phyloP scores from a whole-genome alignment of 1,140 invertebrate species.

The Papilio glaucus region DNA sequence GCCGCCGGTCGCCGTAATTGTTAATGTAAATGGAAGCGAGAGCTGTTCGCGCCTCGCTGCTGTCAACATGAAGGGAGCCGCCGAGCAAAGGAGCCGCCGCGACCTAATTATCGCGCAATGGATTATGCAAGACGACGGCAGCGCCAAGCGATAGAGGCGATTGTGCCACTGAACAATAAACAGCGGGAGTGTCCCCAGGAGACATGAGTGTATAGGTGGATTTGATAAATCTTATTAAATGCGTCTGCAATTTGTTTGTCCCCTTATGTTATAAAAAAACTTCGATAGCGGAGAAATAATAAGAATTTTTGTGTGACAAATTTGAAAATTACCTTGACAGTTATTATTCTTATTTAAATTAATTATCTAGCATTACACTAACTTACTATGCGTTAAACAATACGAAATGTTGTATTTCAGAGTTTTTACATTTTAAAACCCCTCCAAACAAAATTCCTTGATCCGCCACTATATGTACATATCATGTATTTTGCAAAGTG shows the following conservation, averaged over 20 bases:
- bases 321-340: too few species aligned
- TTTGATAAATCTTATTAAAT: constrained; percentile 39
- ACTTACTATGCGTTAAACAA: too few species aligned
- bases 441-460: too few species aligned
- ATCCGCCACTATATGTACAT: too few species aligned
- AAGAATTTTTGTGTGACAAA: too few species aligned
- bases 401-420: too few species aligned
- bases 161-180: constrained; percentile 66
- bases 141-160: constrained; percentile 58
- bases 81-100: constrained; percentile 60
- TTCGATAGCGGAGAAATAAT: too few species aligned
- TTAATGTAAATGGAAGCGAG: constrained; percentile 69
- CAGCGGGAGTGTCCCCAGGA: constrained; percentile 58
- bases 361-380: too few species aligned
- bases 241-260: background rate
- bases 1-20: constrained; percentile 61
- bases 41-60: constrained; percentile 76
- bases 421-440: too few species aligned
- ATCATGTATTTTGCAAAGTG: too few species aligned
- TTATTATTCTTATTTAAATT: too few species aligned
- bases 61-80: constrained; percentile 68
- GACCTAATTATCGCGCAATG: constrained; percentile 63
- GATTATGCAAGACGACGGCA: constrained; percentile 69
- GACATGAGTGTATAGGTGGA: constrained; percentile 4
- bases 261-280: too few species aligned